Conservation (phyloP, 2,113 vertebrate genomes). For the Haemorhous mexicanus region DNA sequence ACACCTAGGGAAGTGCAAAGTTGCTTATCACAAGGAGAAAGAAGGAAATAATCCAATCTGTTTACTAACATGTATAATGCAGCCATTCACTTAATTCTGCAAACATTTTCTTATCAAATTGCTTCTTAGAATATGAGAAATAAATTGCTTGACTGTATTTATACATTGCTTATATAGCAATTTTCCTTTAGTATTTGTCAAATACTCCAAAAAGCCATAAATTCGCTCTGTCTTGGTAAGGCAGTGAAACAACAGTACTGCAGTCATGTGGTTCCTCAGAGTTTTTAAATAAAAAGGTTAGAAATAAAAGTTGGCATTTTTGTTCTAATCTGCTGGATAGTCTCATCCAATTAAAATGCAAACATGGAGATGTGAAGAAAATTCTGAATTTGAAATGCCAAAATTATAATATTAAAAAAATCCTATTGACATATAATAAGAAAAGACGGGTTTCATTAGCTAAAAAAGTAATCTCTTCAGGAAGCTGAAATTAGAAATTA, state of each 20-base stretch:
- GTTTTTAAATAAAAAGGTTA: conserved; percentile 23
- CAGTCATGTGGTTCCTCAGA: neutral
- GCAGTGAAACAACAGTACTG: neutral
- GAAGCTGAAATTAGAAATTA: conserved; percentile 27
- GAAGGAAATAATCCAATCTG: conserved; percentile 21
- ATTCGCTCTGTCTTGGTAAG: neutral
- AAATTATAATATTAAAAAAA: conserved; percentile 41
- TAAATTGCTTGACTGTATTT: conserved; percentile 49
- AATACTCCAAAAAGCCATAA: neutral
- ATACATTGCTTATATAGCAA: conserved; percentile 22
- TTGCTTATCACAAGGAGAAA: conserved; percentile 23
- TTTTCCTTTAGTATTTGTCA: conserved; percentile 32
- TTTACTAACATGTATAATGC: conserved; percentile 49
- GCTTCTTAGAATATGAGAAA: conserved; percentile 37
- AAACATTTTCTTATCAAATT: conserved; percentile 55
- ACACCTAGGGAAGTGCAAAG: conserved; percentile 9
- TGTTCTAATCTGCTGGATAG: conserved; percentile 4
- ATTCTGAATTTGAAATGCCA: conserved; percentile 32
- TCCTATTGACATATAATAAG: neutral
- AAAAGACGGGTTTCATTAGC: conserved; percentile 31
- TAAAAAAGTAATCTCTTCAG: neutral
- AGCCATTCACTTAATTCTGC: conserved; percentile 41
- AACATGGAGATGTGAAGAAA: neutral
- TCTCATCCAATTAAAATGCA: conserved; percentile 39
- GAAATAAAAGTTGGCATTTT: conserved; percentile 8